These are phyloP conservation scores for Morelia viridis DNA, from an alignment of 2,797 vertebrate species.

Conservation along the genomic window DNA sequence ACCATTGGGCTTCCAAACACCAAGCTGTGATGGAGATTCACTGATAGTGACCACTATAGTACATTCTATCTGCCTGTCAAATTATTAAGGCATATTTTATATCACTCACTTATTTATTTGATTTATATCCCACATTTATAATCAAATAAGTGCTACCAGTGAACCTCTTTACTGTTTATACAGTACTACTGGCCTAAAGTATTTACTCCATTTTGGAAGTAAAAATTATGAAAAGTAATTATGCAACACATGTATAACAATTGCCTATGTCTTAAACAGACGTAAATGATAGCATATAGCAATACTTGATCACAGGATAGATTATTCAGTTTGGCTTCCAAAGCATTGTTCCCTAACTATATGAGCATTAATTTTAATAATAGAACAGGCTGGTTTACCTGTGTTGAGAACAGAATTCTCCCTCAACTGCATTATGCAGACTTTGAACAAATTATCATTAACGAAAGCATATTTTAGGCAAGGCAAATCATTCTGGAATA, in stretches of 20 bases:
- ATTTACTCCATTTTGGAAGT: background rate
- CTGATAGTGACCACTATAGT: background rate
- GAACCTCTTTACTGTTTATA: background rate
- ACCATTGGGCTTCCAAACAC: background rate
- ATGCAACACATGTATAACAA: background rate
- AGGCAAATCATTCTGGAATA: slow-evolving; percentile 30
- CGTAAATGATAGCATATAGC: too few species aligned
- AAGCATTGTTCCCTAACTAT: background rate
- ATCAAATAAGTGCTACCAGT: background rate
- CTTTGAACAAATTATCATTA: slow-evolving; percentile 40
- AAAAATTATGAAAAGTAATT: background rate
- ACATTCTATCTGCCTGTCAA: background rate
- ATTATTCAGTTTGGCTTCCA: background rate
- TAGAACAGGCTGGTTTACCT: background rate
- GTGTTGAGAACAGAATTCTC: background rate
- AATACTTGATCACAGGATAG: background rate
- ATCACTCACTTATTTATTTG: background rate
- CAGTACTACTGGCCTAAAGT: background rate
- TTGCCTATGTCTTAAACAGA: background rate
- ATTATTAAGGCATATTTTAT: background rate
- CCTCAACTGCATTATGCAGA: background rate
- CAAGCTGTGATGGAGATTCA: background rate
- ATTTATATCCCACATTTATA: background rate
- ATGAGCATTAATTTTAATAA: background rate
- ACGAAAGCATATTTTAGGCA: background rate